phyloP scores from a whole-genome alignment of 2,113 vertebrate species.

The Melanerpes aurifrons region DNA sequence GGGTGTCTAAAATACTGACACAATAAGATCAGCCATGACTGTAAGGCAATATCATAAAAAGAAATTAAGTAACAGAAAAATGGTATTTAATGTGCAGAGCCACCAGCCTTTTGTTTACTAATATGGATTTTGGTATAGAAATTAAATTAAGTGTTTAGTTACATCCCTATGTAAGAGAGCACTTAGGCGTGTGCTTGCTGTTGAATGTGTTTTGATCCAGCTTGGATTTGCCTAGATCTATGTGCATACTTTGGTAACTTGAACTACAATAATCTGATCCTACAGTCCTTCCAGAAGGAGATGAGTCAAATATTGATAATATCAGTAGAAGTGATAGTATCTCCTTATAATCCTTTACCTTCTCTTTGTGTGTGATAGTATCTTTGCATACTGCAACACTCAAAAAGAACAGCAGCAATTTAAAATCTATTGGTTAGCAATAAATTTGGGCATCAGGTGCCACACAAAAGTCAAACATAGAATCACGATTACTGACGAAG shows the following conservation, averaged over 20 bases:
- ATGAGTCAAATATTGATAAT: background rate
- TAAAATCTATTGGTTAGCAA: background rate
- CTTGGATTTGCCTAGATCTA: slow-evolving; percentile 5
- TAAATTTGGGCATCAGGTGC: background rate
- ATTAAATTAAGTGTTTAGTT: background rate
- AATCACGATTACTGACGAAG: background rate
- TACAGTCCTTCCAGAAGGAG: background rate
- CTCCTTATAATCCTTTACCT: background rate
- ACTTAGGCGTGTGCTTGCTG: background rate
- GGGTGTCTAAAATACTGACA: background rate
- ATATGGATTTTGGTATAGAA: background rate
- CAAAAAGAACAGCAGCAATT: background rate
- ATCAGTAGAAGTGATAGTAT: background rate
- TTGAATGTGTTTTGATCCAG: background rate
- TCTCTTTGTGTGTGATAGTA: background rate
- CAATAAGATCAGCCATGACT: background rate
- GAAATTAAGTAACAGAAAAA: background rate
- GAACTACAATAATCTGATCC: background rate
- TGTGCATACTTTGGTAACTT: background rate
- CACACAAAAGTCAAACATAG: background rate
- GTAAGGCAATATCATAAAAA: background rate
- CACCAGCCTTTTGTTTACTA: background rate
- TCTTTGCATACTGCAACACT: background rate
- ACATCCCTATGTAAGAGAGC: background rate
- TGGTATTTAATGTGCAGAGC: background rate